These are phyloP conservation scores for Euura lappo DNA, from an alignment of 1,140 invertebrate species.

Conservation along the genomic window DNA sequence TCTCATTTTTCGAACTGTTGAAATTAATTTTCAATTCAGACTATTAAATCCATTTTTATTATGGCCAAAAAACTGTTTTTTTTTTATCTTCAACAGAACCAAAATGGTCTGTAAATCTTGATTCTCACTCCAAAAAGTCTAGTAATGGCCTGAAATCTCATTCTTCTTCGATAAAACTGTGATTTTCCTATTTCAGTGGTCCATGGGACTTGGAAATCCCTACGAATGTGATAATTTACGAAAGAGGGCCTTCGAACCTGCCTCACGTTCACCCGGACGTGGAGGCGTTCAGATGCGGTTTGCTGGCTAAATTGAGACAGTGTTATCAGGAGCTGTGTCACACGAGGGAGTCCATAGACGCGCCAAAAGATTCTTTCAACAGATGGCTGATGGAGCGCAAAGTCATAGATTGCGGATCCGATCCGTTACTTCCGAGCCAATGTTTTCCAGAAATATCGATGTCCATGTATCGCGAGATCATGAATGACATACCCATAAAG, in stretches of 20 bases:
- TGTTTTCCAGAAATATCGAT: conserved; percentile 92
- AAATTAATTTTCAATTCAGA: no score
- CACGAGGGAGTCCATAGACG: conserved; percentile 92
- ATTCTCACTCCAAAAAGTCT: no score
- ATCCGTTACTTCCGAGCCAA: conserved; percentile 88
- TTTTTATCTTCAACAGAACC: no score
- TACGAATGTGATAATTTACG: conserved; percentile 93
- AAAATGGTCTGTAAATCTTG: no score
- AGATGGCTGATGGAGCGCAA: conserved; percentile 96
- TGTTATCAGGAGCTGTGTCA: conserved; percentile 95
- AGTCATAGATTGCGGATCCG: conserved; percentile 85
- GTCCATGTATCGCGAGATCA: conserved; percentile 96
- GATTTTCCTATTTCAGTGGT: conserved; percentile 64
- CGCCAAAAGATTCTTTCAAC: conserved; percentile 95
- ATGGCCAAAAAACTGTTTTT: no score
- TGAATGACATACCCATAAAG: conserved; percentile 98
- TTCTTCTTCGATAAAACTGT: no score
- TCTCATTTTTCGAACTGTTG: no score
- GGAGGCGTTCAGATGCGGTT: conserved; percentile 80
- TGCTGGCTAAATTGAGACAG: conserved; percentile 83
- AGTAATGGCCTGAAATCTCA: no score
- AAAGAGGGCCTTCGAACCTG: conserved; percentile 80
- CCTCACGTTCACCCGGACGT: conserved; percentile 94
- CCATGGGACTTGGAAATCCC: conserved; percentile 95
- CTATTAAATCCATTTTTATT: no score